phyloP scores from a whole-genome alignment of 2,113 vertebrate genomes.

The Eolophus roseicapilla region DNA sequence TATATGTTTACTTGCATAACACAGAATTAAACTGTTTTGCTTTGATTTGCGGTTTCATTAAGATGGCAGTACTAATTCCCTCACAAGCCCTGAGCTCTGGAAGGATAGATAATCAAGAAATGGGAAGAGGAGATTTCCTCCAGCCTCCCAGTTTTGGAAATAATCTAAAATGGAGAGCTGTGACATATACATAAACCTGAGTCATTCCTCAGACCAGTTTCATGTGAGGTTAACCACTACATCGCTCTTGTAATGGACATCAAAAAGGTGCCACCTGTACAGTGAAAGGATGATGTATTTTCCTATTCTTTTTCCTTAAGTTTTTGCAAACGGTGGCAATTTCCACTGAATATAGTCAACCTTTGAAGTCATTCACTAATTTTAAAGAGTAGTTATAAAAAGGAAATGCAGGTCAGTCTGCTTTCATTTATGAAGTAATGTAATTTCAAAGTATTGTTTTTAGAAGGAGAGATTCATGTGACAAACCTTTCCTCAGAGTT shows the following conservation, averaged over 20 bases:
- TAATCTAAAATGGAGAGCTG: background rate
- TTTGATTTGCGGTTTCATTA: background rate
- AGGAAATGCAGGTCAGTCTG: background rate
- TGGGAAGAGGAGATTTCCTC: background rate
- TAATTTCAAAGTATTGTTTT: background rate
- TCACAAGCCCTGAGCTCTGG: background rate
- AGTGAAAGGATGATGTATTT: background rate
- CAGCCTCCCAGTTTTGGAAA: background rate
- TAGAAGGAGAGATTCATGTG: background rate
- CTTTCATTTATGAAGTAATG: background rate
- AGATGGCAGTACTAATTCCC: background rate
- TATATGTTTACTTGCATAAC: background rate
- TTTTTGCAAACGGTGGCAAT: background rate
- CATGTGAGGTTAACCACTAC: background rate
- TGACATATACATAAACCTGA: background rate
- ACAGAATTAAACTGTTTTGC: background rate
- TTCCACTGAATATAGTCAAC: background rate
- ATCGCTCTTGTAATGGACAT: background rate
- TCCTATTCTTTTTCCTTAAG: background rate
- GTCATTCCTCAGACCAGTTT: background rate
- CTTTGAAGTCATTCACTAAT: background rate
- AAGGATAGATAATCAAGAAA: background rate
- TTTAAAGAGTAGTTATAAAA: background rate
- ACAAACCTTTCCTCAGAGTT: background rate
- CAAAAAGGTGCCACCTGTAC: background rate